Percentiles rank a stretch among this genome's conserved stretches.
phyloP scores from a whole-genome alignment of 2,113 vertebrate species.

The Daubentonia madagascariensis region DNA sequence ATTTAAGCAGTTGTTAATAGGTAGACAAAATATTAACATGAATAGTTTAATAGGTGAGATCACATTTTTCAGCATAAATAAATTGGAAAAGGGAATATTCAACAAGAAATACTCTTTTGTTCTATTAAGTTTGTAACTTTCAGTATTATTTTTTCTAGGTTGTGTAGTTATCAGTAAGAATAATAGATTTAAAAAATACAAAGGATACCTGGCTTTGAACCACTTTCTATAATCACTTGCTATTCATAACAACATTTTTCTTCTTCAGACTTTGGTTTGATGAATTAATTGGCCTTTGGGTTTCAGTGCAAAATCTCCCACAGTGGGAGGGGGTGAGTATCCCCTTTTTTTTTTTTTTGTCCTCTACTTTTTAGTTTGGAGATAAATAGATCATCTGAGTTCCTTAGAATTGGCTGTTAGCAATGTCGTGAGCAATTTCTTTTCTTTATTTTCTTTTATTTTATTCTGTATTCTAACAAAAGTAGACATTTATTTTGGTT shows the following conservation, averaged over 20 bases:
- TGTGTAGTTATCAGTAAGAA: slow-evolving; percentile 47
- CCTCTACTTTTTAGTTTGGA: background rate
- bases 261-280: slow-evolving; percentile 96
- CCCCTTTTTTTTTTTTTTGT: slow-evolving; percentile 8
- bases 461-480: slow-evolving; percentile 17
- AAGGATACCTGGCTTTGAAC: slow-evolving; percentile 47
- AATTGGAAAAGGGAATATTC: background rate
- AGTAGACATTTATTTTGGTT: slow-evolving; percentile 8
- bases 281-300: slow-evolving; percentile 95
- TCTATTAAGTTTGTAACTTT: slow-evolving; percentile 49
- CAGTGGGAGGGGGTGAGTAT: slow-evolving; percentile 97
- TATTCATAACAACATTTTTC: slow-evolving; percentile 71
- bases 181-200: slow-evolving; percentile 44
- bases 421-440: background rate
- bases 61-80: slow-evolving; percentile 9
- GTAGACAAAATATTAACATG: too few species aligned
- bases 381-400: background rate
- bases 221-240: slow-evolving; percentile 48
- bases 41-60: background rate
- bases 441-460: background rate
- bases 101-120: slow-evolving; percentile 14
- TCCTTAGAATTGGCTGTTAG: background rate
- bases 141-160: slow-evolving; percentile 47
- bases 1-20: background rate
- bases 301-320: slow-evolving; percentile 97